Evolutionary conservation across 2,888 invertebrate genomes (phyloP).

Genomic region (Lasioglossum leucozonium): DNA sequence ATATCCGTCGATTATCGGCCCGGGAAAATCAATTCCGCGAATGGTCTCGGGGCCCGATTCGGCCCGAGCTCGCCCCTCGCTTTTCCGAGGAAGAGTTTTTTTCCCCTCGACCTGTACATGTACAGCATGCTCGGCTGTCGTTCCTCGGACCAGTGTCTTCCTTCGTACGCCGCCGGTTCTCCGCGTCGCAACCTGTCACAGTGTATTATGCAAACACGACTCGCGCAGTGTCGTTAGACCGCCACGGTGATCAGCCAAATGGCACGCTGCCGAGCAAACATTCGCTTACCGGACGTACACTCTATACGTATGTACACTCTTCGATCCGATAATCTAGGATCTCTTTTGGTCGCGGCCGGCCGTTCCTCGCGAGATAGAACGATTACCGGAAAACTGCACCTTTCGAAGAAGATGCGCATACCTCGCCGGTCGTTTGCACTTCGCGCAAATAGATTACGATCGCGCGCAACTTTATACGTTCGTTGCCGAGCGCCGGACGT

Average conservation of each 20-base stretch:
- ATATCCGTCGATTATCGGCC: slow-evolving; percentile 18
- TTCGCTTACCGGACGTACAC: not conserved
- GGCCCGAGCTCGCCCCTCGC: not conserved
- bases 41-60: not conserved
- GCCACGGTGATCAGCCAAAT: not conserved
- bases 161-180: slow-evolving; percentile 1
- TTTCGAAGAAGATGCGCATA: not conserved
- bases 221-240: slow-evolving; percentile 23
- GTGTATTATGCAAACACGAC: slow-evolving; percentile 47
- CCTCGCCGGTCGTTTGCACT: not conserved
- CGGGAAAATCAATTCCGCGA: not conserved
- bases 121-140: too few relatives aligned
- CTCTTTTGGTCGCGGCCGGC: not conserved
- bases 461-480: not conserved
- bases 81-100: slow-evolving; percentile 8
- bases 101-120: not conserved
- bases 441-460: not conserved
- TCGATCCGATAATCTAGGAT: not conserved
- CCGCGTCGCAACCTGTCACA: slow-evolving; percentile 16
- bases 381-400: not conserved
- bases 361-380: not conserved
- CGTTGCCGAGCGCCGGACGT: not conserved
- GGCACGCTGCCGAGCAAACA: not conserved
- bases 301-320: not conserved
- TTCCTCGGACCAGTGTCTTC: slow-evolving; percentile 7